Conservation (phyloP, 2,113 vertebrate species). For the Microcebus murinus region DNA sequence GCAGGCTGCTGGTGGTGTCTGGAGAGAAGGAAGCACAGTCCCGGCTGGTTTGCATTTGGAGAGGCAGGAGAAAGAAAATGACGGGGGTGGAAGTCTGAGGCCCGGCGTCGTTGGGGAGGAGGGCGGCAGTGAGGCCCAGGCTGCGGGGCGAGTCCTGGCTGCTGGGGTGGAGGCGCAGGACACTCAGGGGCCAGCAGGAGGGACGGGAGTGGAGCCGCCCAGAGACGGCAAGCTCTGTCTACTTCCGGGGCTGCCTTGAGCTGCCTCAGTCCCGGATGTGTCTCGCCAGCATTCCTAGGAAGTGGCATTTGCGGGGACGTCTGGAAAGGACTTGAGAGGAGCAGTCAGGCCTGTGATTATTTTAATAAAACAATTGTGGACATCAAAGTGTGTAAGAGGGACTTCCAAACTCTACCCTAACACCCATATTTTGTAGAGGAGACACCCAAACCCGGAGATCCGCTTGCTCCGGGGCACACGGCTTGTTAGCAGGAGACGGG, state of each 20-base stretch:
- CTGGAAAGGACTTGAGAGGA: background rate
- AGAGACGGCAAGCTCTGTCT: rapidly evolving
- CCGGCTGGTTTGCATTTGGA: background rate
- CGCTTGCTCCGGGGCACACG: background rate
- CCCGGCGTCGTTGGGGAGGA: rapidly evolving
- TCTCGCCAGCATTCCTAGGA: background rate
- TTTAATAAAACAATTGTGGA: background rate
- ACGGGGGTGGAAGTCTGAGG: background rate
- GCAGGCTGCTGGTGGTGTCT: background rate
- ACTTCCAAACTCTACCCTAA: no score
- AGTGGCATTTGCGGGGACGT: background rate
- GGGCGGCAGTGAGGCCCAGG: background rate
- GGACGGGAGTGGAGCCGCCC: rapidly evolving
- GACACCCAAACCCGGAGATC: background rate
- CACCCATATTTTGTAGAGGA: background rate
- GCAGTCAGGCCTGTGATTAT: background rate
- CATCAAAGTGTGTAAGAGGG: background rate
- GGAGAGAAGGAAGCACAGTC: background rate
- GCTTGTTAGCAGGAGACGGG: rapidly evolving
- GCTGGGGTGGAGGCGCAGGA: background rate
- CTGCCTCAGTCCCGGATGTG: background rate
- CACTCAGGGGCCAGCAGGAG: no score
- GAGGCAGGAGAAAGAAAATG: background rate
- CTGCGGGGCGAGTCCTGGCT: rapidly evolving
- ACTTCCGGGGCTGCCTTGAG: background rate